These are phyloP conservation scores for Cyphomyrus discorhynchus DNA, from an alignment of 2,113 vertebrate genomes.

Conservation along the genomic window DNA sequence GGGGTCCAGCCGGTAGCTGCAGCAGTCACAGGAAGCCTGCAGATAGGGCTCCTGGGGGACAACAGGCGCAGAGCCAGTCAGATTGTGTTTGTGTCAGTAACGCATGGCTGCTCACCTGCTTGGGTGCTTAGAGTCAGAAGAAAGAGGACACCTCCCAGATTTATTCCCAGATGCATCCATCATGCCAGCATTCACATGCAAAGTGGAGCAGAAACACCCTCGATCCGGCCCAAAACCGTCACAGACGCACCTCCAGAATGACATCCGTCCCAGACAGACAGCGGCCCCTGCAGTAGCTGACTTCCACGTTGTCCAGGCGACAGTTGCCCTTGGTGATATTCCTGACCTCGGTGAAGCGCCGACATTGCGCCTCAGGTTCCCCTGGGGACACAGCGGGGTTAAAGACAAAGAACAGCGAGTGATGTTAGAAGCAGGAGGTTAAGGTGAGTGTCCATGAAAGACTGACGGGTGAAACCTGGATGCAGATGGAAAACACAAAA, in stretches of 20 bases:
- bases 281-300: slow-evolving; percentile 76
- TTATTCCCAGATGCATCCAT: neutral
- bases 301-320: slow-evolving; percentile 70
- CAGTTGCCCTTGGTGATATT: slow-evolving; percentile 82
- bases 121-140: neutral
- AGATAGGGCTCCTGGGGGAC: slow-evolving; percentile 75
- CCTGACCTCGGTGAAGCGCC: slow-evolving; percentile 62
- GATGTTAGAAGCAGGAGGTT: neutral
- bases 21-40: slow-evolving; percentile 74
- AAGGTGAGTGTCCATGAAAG: neutral
- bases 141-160: neutral
- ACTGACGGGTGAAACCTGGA: neutral
- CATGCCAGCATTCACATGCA: neutral
- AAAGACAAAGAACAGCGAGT: neutral
- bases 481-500: neutral
- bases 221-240: neutral
- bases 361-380: slow-evolving; percentile 57
- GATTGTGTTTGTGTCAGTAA: neutral
- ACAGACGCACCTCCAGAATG: slow-evolving; percentile 70
- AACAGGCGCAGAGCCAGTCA: neutral
- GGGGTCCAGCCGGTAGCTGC: slow-evolving; percentile 76
- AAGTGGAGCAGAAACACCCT: neutral
- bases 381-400: slow-evolving; percentile 39
- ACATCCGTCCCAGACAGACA: slow-evolving; percentile 75
- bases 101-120: neutral